These are phyloP conservation scores for Columba guinea DNA, from an alignment of 2,797 vertebrate species.

Conservation along the genomic window DNA sequence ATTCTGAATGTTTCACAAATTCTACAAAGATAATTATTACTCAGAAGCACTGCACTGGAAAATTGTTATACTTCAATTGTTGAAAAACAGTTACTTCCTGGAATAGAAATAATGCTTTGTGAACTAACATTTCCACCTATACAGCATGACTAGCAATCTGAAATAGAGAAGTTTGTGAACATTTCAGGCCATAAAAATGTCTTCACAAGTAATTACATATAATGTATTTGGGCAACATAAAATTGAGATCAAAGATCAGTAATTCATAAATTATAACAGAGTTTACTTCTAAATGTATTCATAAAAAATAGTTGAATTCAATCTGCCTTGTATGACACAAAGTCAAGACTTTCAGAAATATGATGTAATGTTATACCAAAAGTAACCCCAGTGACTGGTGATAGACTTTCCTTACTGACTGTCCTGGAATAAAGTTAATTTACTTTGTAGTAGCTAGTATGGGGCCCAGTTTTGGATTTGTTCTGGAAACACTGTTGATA, in stretches of 20 bases:
- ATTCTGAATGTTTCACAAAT: constrained; percentile 55
- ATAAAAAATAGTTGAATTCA: neutral
- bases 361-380: neutral
- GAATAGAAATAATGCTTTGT: neutral
- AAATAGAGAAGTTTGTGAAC: neutral
- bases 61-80: constrained; percentile 18
- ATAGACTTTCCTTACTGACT: neutral
- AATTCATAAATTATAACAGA: neutral
- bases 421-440: too few species aligned
- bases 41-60: constrained; percentile 20
- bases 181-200: neutral
- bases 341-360: neutral
- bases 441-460: too few species aligned
- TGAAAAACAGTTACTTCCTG: neutral
- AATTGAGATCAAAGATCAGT: neutral
- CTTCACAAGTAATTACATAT: neutral
- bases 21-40: constrained; percentile 55
- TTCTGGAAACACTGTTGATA: too few species aligned
- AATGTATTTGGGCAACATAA: neutral
- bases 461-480: too few species aligned
- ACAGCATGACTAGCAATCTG: neutral
- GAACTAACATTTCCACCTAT: neutral
- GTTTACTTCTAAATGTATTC: neutral
- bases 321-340: neutral
- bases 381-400: neutral